phyloP scores from a whole-genome alignment of 2,113 vertebrate species.

The Emydura subglobosa region DNA sequence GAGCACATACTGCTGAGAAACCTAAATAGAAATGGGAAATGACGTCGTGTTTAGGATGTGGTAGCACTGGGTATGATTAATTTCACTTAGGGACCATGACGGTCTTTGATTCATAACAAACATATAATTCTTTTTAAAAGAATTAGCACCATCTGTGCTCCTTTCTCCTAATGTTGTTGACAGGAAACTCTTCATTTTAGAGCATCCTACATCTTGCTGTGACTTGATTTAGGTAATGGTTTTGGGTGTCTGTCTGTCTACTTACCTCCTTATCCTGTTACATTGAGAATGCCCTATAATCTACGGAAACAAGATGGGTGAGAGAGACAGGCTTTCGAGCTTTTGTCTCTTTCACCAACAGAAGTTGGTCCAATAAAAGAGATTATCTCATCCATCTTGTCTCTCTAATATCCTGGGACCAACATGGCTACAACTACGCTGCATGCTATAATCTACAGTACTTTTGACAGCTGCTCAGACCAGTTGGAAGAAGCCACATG shows the following conservation, averaged over 20 bases:
- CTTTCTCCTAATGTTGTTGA: neutral
- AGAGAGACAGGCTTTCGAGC: neutral
- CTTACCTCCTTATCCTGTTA: neutral
- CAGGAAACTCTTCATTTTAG: neutral
- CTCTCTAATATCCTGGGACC: neutral
- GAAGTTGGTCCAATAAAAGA: neutral
- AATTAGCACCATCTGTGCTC: neutral
- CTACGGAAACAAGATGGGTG: neutral
- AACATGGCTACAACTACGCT: neutral
- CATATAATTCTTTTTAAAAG: neutral
- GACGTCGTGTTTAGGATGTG: neutral
- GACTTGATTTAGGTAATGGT: neutral
- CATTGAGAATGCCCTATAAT: neutral
- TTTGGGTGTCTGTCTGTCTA: neutral
- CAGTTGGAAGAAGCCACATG: neutral
- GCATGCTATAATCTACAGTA: neutral
- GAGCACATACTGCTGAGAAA: neutral
- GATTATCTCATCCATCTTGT: neutral
- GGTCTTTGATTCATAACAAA: neutral
- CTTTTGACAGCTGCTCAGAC: neutral
- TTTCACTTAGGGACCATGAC: neutral
- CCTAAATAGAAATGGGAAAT: fast-evolving
- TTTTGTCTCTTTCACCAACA: neutral
- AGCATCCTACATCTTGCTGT: neutral
- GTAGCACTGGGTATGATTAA: neutral